Evolutionary conservation across 2,888 invertebrate genomes (phyloP), one percentile per base, ranked within the genome.

Genomic region (Saturnia pavonia): DNA sequence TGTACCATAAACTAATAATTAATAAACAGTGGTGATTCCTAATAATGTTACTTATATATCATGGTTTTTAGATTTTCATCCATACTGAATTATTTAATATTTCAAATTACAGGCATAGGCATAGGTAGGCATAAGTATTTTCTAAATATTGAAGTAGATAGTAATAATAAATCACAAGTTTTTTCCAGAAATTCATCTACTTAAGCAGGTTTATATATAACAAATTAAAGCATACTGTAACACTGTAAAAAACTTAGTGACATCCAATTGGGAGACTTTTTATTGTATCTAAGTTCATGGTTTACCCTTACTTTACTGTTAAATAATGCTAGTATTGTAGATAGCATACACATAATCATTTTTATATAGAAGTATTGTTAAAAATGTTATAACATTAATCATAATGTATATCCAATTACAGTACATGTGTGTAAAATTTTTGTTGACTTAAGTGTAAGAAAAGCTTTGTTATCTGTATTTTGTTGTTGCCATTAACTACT

Each of bases 401-500:
- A 60, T 60, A 63, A 34, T 63, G 34, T 40, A 4, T 63, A 63
- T 60, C 27, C 16, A 51, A 51, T n/a, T 51, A 22, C n/a, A 51
- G n/a, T 51, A 22, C 2, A 22, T 22, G 9, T 22, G 14, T 22
- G 22, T 65, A 65, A 25, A 48, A 65, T 69, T 14, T 34, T 34
- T 69, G 48, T 69, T 65, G 48, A 48, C 7, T 14, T 48, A 51
- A 51, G 19, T 51, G 19, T 48, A 2, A 51, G 43, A 75, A 51
- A 66, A 42, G 40, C 66, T 34, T 63, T 48, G 40, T 69, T 48
- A 69, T 69, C 27, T 16, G 48, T 57, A 67, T 22, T 66, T 66
- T 54, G 11, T 22, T 69, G 69, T 71, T 74, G 88, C 75, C 79
- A 89, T 91, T 91, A 91, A 85, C 92, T 92, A 92, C 91, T 91